phyloP scores from a whole-genome alignment of 2,113 vertebrate genomes.

The Cynoglossus semilaevis region DNA sequence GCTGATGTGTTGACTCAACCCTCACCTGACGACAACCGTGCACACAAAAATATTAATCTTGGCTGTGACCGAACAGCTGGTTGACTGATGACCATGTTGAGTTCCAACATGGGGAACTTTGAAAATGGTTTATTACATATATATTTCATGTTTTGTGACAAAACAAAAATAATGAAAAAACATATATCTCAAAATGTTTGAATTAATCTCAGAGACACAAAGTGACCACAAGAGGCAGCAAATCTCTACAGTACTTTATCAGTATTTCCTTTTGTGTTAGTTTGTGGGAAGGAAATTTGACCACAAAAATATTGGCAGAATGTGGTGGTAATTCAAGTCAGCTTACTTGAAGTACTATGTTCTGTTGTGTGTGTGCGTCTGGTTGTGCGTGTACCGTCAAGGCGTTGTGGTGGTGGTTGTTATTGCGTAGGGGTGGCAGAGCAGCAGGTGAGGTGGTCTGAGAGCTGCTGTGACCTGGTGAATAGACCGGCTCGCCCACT shows the following conservation, averaged over 20 bases:
- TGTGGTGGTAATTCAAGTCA: too few species aligned
- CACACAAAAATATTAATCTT: not conserved
- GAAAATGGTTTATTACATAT: too few species aligned
- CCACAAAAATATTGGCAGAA: too few species aligned
- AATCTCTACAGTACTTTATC: too few species aligned
- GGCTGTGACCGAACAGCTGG: not conserved
- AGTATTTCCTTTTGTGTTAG: not conserved
- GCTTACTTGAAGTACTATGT: too few species aligned
- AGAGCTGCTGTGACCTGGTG: slow-evolving; percentile 61
- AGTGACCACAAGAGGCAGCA: too few species aligned
- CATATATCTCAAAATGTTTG: too few species aligned
- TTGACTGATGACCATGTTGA: too few species aligned
- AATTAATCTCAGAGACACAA: too few species aligned
- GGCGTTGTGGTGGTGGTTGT: slow-evolving; percentile 47
- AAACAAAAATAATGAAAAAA: too few species aligned
- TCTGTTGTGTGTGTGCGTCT: slow-evolving; percentile 8
- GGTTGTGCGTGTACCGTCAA: slow-evolving; percentile 45
- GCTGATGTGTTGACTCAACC: not conserved
- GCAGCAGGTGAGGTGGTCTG: slow-evolving; percentile 58
- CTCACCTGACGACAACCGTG: slow-evolving; percentile 4
- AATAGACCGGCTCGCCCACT: slow-evolving; percentile 64
- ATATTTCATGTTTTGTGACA: too few species aligned
- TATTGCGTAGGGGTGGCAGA: slow-evolving; percentile 64
- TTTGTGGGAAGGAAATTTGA: not conserved
- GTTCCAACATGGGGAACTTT: too few species aligned